These are phyloP conservation scores for Dicroscelio sp. DNA, from an alignment of 2,888 invertebrate genomes.

Conservation along the genomic window DNA sequence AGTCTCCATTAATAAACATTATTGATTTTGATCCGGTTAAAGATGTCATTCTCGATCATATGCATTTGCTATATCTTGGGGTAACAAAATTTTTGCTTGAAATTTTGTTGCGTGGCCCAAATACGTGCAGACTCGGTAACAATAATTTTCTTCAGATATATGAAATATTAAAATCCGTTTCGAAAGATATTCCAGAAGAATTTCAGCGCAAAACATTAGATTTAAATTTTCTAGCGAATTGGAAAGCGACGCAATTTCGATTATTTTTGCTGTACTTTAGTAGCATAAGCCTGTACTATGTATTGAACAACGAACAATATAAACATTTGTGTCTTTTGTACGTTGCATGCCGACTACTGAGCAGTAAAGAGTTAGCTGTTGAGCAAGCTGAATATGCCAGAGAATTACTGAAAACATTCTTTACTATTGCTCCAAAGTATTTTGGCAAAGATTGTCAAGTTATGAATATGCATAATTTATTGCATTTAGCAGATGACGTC, in stretches of 20 bases:
- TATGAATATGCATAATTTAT: constrained; percentile 75
- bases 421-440: constrained; percentile 39
- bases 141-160: constrained; percentile 28
- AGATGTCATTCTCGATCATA: constrained; percentile 49
- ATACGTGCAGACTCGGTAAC: constrained; percentile 42
- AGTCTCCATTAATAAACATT: constrained; percentile 50
- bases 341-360: constrained; percentile 39
- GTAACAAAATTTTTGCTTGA: constrained; percentile 35
- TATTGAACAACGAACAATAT: constrained; percentile 49
- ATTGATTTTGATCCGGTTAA: constrained; percentile 53
- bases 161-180: constrained; percentile 9
- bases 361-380: constrained; percentile 54
- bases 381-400: constrained; percentile 53
- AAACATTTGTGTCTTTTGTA: constrained; percentile 70
- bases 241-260: constrained; percentile 71
- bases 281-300: constrained; percentile 29
- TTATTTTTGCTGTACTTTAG: constrained; percentile 59
- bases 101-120: constrained; percentile 58
- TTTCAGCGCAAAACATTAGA: constrained; percentile 66
- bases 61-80: constrained; percentile 69
- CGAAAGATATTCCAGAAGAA: constrained; percentile 54
- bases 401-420: constrained; percentile 62
- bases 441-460: constrained; percentile 67
- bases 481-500: constrained; percentile 69
- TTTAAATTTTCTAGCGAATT: constrained; percentile 56